These are phyloP conservation scores for Malurus splendens DNA, from an alignment of 2,797 vertebrate genomes.

Conservation along the genomic window DNA sequence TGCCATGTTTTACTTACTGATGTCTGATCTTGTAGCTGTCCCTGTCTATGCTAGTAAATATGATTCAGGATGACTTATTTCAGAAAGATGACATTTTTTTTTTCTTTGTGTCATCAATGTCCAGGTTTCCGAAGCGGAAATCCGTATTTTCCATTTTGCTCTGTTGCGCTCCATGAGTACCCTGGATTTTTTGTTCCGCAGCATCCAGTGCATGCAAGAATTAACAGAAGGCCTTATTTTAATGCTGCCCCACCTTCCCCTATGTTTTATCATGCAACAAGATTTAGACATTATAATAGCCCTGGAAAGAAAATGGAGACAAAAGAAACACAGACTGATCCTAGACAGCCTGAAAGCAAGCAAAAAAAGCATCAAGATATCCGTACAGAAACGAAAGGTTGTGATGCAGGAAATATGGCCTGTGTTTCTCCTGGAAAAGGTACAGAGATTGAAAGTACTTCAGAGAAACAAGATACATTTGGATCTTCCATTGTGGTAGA, in stretches of 20 bases:
- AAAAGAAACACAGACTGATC: conserved; percentile 66
- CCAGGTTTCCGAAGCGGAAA: conserved; percentile 61
- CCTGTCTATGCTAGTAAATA: not conserved
- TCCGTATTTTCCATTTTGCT: conserved; percentile 53
- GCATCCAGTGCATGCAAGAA: conserved; percentile 53
- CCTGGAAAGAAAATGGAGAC: conserved; percentile 60
- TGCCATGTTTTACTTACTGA: rapidly evolving
- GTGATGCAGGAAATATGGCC: conserved; percentile 10
- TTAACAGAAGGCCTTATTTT: conserved; percentile 67
- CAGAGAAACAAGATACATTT: conserved; percentile 32
- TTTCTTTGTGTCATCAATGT: not conserved
- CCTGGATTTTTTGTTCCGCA: conserved; percentile 57
- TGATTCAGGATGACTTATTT: not conserved
- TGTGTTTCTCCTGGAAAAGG: conserved; percentile 52
- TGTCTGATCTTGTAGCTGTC: not conserved
- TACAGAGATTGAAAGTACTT: conserved; percentile 27
- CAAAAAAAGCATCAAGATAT: conserved; percentile 33
- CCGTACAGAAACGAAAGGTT: conserved; percentile 17
- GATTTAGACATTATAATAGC: conserved; percentile 46
- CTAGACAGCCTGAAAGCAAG: conserved; percentile 54
- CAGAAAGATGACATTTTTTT: not conserved
- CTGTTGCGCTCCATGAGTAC: conserved; percentile 47
- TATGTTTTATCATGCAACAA: conserved; percentile 60
- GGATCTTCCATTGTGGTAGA: conserved; percentile 46
- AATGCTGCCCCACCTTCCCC: conserved; percentile 54